Base-by-base conservation (phyloP, 2,888 invertebrate species). In the Acrobasis suavella region DNA sequence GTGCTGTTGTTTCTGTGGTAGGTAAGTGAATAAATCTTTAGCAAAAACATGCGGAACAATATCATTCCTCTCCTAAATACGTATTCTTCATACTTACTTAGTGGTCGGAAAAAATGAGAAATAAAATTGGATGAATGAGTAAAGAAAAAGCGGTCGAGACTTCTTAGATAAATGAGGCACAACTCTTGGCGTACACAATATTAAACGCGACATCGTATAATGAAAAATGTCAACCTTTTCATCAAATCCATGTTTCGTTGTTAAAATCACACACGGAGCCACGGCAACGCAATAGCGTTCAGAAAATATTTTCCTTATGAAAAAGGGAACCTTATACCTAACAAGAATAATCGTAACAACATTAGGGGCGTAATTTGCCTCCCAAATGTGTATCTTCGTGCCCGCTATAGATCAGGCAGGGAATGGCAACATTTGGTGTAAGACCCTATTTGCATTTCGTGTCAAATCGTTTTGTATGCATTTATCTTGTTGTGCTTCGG, bases 361-460 rank as follows among this genome's bases (percentile, higher is more conserved):
- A 82, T 84, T 81, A 86, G 75, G 73, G 74, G 73, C 71, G 82
- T 83, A 86, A 87, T 87, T 87, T 88, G 83, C 80, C 70, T 83
- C 70, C 77, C 83, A 86, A 86, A 86, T 84, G 81, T 74, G 65
- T 72, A 70, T 77, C 76, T 78, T 69, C 69, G 67, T 72, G 65
- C 62, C 67, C 67, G 64, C 71, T 69, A 58, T 64, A 68, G 69
- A 71, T 72, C 77, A 77, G 68, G 70, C n/a, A 55, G 49, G 62
- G 62, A 46, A 62, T 37, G 49, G 62, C 54, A 62, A 62, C 62
- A 62, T 62, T 62, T 56, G 62, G 62, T 37, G 46, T 55, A 50
- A 55, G 62, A 62, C 62, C 62, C 37, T 54, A 62, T 62, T 62
- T 55, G 55, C 62, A 62, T 62, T 42, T 16, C 49, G 55, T 62